These are phyloP conservation scores for Tineola bisselliella DNA, from an alignment of 2,888 invertebrate species.

Conservation along the genomic window DNA sequence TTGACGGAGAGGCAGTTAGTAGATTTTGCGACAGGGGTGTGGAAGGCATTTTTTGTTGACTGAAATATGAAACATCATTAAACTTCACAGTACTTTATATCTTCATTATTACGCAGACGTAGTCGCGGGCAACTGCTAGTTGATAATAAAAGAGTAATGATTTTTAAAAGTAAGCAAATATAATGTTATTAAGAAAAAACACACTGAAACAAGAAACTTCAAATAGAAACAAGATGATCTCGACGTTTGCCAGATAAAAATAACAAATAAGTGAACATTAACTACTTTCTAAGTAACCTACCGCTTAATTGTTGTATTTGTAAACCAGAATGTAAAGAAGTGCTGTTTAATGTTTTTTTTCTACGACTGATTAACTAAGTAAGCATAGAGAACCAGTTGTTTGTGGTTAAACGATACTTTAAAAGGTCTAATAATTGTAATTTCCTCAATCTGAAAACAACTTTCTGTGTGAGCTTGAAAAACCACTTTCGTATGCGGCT, in stretches of 20 bases:
- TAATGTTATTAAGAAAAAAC: too few species aligned
- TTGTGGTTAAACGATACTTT: constrained; percentile 31
- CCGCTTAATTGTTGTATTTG: neutral
- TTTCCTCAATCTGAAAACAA: constrained; percentile 56
- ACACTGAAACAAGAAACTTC: too few species aligned
- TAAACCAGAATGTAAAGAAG: neutral
- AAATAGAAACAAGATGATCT: too few species aligned
- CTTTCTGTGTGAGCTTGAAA: constrained; percentile 52
- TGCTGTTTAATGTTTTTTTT: neutral
- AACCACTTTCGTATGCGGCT: constrained; percentile 58
- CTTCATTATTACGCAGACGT: too few species aligned
- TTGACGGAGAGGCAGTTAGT: too few species aligned
- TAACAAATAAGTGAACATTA: neutral
- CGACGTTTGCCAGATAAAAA: neutral
- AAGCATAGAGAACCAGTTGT: constrained; percentile 14
- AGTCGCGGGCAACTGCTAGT: too few species aligned
- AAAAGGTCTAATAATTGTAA: constrained; percentile 39
- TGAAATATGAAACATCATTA: too few species aligned
- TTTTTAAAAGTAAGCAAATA: too few species aligned
- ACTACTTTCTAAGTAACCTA: neutral
- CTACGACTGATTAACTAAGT: neutral
- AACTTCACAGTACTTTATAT: too few species aligned
- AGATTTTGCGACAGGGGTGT: too few species aligned
- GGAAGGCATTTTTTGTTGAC: too few species aligned
- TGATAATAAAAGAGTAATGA: too few species aligned